Percentiles rank a stretch among this genome's conserved stretches.
Conservation (phyloP, 2,113 vertebrate genomes). For the Sylvietta virens region DNA sequence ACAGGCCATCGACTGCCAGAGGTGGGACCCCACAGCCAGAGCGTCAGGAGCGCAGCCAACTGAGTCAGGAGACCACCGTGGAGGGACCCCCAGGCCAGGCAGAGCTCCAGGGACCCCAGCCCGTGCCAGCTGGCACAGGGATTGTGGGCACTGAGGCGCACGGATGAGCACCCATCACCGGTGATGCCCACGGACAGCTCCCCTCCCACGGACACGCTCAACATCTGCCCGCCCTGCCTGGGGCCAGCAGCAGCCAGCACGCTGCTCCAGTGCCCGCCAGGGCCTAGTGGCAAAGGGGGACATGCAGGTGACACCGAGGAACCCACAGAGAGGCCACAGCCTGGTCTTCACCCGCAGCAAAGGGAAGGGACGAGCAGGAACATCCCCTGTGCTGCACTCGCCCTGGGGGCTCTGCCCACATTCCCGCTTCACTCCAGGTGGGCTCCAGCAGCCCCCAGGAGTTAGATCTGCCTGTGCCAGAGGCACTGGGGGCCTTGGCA, state of each 20-base stretch:
- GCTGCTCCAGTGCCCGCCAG: rapidly evolving
- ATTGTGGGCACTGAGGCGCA: rapidly evolving
- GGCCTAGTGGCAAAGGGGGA: neutral
- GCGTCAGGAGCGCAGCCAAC: rapidly evolving
- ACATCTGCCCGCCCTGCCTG: neutral
- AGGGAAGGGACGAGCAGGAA: neutral
- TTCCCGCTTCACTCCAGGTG: neutral
- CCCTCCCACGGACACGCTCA: rapidly evolving
- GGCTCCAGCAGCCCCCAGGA: neutral
- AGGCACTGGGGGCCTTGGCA: neutral
- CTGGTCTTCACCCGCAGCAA: neutral
- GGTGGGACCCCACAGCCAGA: neutral
- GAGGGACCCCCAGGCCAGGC: neutral
- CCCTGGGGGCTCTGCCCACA: neutral
- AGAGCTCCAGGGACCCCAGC: neutral
- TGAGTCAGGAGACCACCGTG: rapidly evolving
- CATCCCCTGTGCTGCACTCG: rapidly evolving
- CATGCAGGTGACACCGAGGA: rapidly evolving
- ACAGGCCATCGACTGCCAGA: rapidly evolving
- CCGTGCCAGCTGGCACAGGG: neutral
- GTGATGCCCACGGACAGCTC: neutral
- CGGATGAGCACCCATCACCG: neutral
- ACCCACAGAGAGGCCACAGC: rapidly evolving
- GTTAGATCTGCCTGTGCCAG: neutral
- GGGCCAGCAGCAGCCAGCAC: neutral